A percentile compares a stretch with the other conserved stretches of the same genome.
These are phyloP conservation scores for Microctonus hyperodae DNA, from an alignment of 2,888 invertebrate genomes.

Conservation along the genomic window DNA sequence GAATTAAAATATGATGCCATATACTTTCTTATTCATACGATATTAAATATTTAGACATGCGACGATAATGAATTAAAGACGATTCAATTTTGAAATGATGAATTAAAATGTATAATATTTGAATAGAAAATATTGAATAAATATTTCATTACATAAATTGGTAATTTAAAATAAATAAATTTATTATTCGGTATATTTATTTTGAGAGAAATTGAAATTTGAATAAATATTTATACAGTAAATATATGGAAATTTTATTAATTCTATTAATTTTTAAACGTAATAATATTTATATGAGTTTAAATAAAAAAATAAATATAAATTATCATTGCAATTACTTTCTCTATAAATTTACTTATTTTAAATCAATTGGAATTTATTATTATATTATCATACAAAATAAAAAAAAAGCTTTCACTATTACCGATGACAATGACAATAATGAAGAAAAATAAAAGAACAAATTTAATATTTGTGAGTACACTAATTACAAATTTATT, in stretches of 20 bases:
- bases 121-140: no score
- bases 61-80: neutral
- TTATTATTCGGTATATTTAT: neutral
- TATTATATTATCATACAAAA: neutral
- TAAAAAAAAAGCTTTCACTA: neutral
- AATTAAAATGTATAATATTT: no score
- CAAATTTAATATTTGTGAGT: neutral
- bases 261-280: no score
- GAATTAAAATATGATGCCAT: no score
- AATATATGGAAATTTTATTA: no score
- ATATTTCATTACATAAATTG: no score
- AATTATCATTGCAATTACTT: neutral
- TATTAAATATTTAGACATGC: neutral
- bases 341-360: neutral
- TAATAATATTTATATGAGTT: neutral
- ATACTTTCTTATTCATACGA: neutral
- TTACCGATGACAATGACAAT: conserved; percentile 2
- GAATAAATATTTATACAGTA: no score
- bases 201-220: neutral
- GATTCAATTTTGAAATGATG: neutral
- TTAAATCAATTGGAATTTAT: neutral
- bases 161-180: no score
- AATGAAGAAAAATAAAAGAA: conserved; percentile 12
- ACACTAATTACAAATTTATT: conserved; percentile 7
- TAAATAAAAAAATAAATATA: neutral